Evolutionary conservation across 2,797 vertebrate genomes (phyloP).

Genomic region (Rhynchotus rufescens): DNA sequence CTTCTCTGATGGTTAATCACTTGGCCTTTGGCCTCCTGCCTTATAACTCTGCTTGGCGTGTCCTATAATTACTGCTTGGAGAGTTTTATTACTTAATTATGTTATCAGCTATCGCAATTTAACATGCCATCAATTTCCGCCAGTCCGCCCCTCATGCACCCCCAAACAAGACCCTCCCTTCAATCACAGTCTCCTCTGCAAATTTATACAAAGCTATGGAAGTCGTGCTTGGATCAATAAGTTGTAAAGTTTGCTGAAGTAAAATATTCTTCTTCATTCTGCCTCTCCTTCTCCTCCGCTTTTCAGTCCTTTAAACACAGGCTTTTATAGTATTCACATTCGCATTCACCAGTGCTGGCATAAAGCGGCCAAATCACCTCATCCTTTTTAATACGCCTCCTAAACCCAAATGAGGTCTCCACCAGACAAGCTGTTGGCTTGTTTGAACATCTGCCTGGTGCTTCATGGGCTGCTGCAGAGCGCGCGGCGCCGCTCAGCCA

Average conservation of each 20-base stretch:
- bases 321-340: neutral
- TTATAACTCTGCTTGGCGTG: conserved; percentile 30
- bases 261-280: neutral
- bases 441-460: neutral
- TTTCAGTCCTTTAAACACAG: neutral
- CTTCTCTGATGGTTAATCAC: conserved; percentile 42
- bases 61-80: conserved; percentile 39
- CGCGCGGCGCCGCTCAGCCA: neutral
- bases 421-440: conserved; percentile 31
- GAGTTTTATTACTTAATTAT: conserved; percentile 65
- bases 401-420: conserved; percentile 46
- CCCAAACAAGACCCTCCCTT: conserved; percentile 17
- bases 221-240: conserved; percentile 3
- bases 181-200: neutral
- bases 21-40: conserved; percentile 50
- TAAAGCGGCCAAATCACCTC: neutral
- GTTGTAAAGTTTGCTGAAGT: neutral
- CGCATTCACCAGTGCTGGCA: neutral
- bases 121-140: conserved; percentile 6
- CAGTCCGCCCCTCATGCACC: neutral
- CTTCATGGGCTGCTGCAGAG: neutral
- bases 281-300: neutral
- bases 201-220: neutral
- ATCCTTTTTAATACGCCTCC: neutral
- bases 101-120: conserved; percentile 22